phyloP scores from a whole-genome alignment of 2,888 invertebrate species.

The Erebia palarica region DNA sequence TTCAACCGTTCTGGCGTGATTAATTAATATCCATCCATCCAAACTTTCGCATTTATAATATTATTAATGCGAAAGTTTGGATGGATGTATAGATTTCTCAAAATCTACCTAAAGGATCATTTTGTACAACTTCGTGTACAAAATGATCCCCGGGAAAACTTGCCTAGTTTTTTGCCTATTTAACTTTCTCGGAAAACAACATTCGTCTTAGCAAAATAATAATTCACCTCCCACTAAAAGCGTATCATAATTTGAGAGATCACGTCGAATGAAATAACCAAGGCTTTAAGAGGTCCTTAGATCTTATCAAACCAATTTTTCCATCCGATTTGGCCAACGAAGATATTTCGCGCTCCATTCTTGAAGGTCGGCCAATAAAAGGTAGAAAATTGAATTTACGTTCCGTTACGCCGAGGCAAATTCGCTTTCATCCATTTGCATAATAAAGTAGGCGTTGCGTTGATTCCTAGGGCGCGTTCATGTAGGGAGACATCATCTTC shows the following conservation, averaged over 20 bases:
- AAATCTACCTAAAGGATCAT: too few species aligned
- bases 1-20: too few species aligned
- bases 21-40: too few species aligned
- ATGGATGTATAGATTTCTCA: too few species aligned
- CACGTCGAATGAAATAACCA: conserved; percentile 23
- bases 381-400: conserved; percentile 57
- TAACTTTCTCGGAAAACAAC: not conserved
- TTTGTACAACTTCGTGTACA: too few species aligned
- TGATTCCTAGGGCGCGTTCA: conserved; percentile 33
- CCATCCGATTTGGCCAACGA: conserved; percentile 54
- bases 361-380: conserved; percentile 50
- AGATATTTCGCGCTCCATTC: conserved; percentile 50
- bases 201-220: not conserved
- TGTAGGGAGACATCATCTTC: conserved; percentile 19
- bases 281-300: conserved; percentile 22
- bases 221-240: not conserved
- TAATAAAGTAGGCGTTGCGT: conserved; percentile 41
- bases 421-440: conserved; percentile 43
- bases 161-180: too few species aligned
- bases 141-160: too few species aligned
- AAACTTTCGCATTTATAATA: too few species aligned
- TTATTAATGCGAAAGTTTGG: too few species aligned
- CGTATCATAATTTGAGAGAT: conserved; percentile 26
- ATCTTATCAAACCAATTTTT: conserved; percentile 48
- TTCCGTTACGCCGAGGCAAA: conserved; percentile 40